Evolutionary conservation across 2,888 invertebrate species (phyloP), one percentile per base, ranked within the genome.

Genomic region (Gastracanthus pulcherrimus): DNA sequence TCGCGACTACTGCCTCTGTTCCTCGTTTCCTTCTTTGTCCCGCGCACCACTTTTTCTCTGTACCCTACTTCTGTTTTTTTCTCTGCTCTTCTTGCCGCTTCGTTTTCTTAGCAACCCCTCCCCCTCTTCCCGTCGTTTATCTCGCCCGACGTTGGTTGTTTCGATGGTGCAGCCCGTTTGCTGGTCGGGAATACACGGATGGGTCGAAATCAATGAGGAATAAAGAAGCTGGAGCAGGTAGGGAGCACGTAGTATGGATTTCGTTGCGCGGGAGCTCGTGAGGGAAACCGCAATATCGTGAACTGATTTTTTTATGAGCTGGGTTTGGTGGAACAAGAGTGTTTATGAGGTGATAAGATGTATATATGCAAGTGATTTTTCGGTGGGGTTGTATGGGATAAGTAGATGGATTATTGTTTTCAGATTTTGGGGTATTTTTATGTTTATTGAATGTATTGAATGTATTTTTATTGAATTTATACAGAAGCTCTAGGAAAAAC

Each of bases 1-100:
- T 84, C 83, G 83, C 79, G 81, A 79, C 72, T n/a, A 45, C 45
- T 62, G 67, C 55, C 80, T 82, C 83, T 80, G 70, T 80, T 82
- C n/a, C 74, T 67, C 69, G 26, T 64, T 48, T 81, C 55, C 55
- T 60, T 67, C 66, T n/a, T n/a, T n/a, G 75, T 79, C 72, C 75
- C 74, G 74, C 74, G n/a, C n/a, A n/a, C n/a, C n/a, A n/a, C n/a
- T n/a, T n/a, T 82, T 77, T 67, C 16, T 36, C 19, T 29, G 2
- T 74, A 69, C 58, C 45, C 26, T 67, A 26, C 19, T 19, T 38
- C 60, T 71, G 16, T 29, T 71, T 36, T 26, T 60, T 72, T 70
- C 79, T 70, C 76, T 45, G 23, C 55, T 62, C 29, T 64, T 66
- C n/a, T n/a, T n/a, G n/a, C n/a, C n/a, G n/a, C n/a, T n/a, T n/a